These are phyloP conservation scores for Caenorhabditis tropicalis DNA, from an alignment of 1,140 invertebrate genomes.

Conservation along the genomic window DNA sequence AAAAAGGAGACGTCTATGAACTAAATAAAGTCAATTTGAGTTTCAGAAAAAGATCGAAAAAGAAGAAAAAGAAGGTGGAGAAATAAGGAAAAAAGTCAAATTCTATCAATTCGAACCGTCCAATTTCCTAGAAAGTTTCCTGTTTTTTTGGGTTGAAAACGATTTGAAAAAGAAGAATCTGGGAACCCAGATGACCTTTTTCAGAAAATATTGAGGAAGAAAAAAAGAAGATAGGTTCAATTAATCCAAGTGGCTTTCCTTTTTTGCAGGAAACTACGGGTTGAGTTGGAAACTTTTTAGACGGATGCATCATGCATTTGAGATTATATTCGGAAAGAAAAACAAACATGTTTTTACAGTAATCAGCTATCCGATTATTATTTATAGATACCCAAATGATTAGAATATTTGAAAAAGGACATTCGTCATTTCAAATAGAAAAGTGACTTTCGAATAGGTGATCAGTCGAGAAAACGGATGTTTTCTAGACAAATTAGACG, in stretches of 20 bases:
- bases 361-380: neutral
- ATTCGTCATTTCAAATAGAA: neutral
- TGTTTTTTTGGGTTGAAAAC: neutral
- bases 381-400: neutral
- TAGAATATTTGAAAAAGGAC: neutral
- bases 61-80: neutral
- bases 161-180: neutral
- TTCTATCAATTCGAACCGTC: neutral
- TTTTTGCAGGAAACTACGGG: neutral
- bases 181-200: neutral
- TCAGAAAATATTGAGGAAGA: neutral
- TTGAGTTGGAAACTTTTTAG: neutral
- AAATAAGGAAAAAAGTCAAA: neutral
- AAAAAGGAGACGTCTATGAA: neutral
- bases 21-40: conserved; percentile 24
- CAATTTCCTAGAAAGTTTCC: conserved; percentile 2
- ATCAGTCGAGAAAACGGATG: neutral
- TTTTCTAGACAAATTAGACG: neutral
- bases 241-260: neutral
- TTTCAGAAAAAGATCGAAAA: neutral
- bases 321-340: neutral
- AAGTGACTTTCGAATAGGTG: neutral
- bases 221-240: neutral
- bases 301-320: neutral
- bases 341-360: conserved; percentile 14